phyloP scores from a whole-genome alignment of 2,888 invertebrate species.

The Dilophus febrilis region DNA sequence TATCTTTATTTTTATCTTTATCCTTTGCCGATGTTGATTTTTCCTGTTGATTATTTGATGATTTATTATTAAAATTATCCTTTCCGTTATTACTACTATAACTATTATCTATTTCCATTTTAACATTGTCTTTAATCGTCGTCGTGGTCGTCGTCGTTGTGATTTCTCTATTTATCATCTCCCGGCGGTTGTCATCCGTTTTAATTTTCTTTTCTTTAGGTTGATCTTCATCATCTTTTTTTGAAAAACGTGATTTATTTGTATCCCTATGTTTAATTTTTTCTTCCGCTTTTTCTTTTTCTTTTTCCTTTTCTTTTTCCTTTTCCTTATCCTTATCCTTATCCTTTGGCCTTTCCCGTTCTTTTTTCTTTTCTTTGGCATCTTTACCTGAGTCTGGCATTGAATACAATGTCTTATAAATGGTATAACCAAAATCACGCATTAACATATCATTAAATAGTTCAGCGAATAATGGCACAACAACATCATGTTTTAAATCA shows the following conservation, averaged over 20 bases:
- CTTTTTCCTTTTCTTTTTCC: constrained; percentile 16
- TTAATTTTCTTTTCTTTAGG: constrained; percentile 21
- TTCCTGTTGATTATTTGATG: no score
- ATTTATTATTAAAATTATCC: no score
- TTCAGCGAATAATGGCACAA: constrained; percentile 89
- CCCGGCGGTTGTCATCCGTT: constrained; percentile 15
- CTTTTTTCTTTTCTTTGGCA: constrained; percentile 23
- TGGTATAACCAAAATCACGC: constrained; percentile 86
- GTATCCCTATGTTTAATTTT: constrained; percentile 18
- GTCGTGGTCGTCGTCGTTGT: constrained; percentile 23
- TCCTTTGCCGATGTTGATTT: no score
- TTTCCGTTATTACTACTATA: no score
- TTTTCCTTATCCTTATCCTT: constrained; percentile 1
- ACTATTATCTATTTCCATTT: constrained; percentile 19
- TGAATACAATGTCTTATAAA: constrained; percentile 56
- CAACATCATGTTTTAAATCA: constrained; percentile 82
- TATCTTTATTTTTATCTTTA: constrained; percentile 15
- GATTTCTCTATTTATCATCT: constrained; percentile 20
- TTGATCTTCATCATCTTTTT: constrained; percentile 13
- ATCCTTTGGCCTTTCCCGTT: constrained; percentile 12
- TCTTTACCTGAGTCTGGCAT: constrained; percentile 38
- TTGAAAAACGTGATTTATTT: no score
- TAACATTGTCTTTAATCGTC: constrained; percentile 14
- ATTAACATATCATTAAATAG: constrained; percentile 93
- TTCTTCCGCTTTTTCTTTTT: constrained; percentile 27